A percentile compares a stretch with the other conserved stretches of the same genome.
Evolutionary conservation across 2,113 vertebrate genomes (phyloP).

Genomic region (Caloenas nicobarica): DNA sequence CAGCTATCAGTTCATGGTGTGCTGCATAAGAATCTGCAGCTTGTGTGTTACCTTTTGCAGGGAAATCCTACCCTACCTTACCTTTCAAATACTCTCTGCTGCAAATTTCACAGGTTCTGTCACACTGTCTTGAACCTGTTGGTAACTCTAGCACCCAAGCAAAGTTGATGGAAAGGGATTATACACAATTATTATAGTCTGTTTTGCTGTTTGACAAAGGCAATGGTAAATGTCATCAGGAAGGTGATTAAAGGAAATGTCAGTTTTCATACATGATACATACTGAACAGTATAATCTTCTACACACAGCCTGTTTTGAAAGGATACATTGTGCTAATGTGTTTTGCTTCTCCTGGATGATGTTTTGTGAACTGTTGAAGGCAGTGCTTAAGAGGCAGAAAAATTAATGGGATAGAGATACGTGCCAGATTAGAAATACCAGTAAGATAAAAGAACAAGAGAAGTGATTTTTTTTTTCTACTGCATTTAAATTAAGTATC

Average conservation of each 20-base stretch:
- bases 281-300: background rate
- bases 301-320: background rate
- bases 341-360: background rate
- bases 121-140: background rate
- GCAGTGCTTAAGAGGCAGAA: background rate
- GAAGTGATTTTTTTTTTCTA: background rate
- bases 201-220: background rate
- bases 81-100: background rate
- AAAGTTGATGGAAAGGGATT: background rate
- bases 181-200: background rate
- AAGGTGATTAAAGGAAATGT: background rate
- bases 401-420: background rate
- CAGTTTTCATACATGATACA: background rate
- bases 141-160: background rate
- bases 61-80: background rate
- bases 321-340: background rate
- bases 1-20: background rate
- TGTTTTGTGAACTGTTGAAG: background rate
- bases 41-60: background rate
- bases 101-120: background rate
- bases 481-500: background rate
- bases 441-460: background rate
- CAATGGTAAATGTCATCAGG: background rate
- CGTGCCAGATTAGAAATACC: background rate
- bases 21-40: background rate